Percentiles rank a stretch among this genome's conserved stretches.
Conservation (phyloP, 2,888 invertebrate species). For the Elysia crispata region DNA sequence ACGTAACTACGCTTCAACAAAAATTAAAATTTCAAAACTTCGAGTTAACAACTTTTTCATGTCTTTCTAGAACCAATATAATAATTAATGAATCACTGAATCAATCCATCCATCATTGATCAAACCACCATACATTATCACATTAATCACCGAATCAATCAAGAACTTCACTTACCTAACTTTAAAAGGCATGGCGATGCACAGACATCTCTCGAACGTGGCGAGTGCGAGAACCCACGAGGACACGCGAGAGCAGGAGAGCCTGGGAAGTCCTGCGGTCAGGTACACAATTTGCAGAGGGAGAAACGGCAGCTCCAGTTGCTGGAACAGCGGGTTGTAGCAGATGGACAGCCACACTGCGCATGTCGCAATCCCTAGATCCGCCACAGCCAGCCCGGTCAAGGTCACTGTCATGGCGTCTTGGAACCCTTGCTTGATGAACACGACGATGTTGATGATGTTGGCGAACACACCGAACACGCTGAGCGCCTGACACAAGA, state of each 20-base stretch:
- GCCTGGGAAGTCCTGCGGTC: constrained; percentile 23
- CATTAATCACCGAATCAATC: too few species aligned
- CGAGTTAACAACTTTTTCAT: too few species aligned
- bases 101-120: too few species aligned
- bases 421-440: not conserved
- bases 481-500: constrained; percentile 27
- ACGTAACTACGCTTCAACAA: too few species aligned
- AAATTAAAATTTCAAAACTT: too few species aligned
- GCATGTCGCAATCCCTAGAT: constrained; percentile 14
- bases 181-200: constrained; percentile 29
- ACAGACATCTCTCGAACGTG: constrained; percentile 37
- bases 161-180: not conserved
- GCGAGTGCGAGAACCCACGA: constrained; percentile 30
- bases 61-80: too few species aligned
- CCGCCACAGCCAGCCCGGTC: constrained; percentile 21
- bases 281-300: constrained; percentile 27
- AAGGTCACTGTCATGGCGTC: constrained; percentile 33
- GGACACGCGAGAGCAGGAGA: constrained; percentile 23
- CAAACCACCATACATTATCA: too few species aligned
- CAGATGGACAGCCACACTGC: constrained; percentile 27
- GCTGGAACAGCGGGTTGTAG: constrained; percentile 31
- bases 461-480: constrained; percentile 20
- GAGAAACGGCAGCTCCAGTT: constrained; percentile 25
- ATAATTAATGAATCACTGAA: too few species aligned
- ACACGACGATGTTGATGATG: constrained; percentile 20